A percentile compares a stretch with the other conserved stretches of the same genome.
phyloP scores from a whole-genome alignment of 2,888 invertebrate species.

The Drosophila putrida region DNA sequence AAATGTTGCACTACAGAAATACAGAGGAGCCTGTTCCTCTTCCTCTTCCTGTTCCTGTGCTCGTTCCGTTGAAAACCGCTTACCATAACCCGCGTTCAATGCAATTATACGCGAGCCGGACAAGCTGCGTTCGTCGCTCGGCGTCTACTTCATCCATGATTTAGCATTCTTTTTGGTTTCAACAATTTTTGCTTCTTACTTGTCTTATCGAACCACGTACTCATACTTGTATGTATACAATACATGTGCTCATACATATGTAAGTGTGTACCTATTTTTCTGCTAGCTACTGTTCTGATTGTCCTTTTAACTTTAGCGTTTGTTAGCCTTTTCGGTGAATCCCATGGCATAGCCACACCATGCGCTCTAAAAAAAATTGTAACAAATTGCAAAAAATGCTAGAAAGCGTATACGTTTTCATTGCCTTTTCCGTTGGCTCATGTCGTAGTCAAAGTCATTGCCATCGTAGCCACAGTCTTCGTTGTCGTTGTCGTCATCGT shows the following conservation, averaged over 20 bases:
- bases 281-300: constrained; percentile 57
- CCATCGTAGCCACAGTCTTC: constrained; percentile 11
- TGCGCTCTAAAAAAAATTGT: constrained; percentile 12
- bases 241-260: neutral
- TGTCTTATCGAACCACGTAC: constrained; percentile 2
- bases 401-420: constrained; percentile 58
- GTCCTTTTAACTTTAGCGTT: constrained; percentile 74
- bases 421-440: constrained; percentile 51
- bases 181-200: constrained; percentile 44
- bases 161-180: constrained; percentile 81
- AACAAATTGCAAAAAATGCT: constrained; percentile 27
- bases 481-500: neutral
- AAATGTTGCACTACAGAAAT: constrained; percentile 2
- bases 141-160: constrained; percentile 75
- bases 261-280: constrained; percentile 22
- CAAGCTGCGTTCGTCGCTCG: constrained; percentile 44
- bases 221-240: neutral
- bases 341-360: constrained; percentile 10
- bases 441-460: constrained; percentile 30
- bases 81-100: constrained; percentile 62
- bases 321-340: constrained; percentile 54
- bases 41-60: neutral
- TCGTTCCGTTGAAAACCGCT: neutral
- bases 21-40: constrained; percentile 4
- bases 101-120: constrained; percentile 72